A percentile compares a stretch with the other conserved stretches of the same genome.
Conservation (phyloP, 1,140 invertebrate genomes). For the Vanessa tameamea region DNA sequence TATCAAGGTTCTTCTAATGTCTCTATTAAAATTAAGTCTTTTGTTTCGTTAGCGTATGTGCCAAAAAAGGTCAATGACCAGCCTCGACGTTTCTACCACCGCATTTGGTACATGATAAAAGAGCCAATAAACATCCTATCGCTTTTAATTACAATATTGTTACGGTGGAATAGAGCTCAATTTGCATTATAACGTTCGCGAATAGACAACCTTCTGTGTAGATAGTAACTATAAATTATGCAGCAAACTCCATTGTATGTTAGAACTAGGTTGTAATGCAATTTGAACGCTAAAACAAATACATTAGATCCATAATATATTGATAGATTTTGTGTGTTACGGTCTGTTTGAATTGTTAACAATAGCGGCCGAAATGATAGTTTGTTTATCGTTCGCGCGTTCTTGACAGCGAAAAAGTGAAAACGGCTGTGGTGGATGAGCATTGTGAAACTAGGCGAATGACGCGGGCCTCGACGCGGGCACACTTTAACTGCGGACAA, state of each 20-base stretch:
- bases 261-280: conserved; percentile 45
- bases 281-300: conserved; percentile 55
- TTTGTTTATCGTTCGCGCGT: conserved; percentile 79
- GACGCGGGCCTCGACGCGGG: conserved; percentile 54
- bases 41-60: conserved; percentile 76
- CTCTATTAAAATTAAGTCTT: conserved; percentile 73
- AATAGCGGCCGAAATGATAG: conserved; percentile 75
- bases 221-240: conserved; percentile 46
- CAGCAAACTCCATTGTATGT: conserved; percentile 51
- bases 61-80: conserved; percentile 79
- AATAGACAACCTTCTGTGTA: conserved; percentile 62
- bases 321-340: conserved; percentile 41
- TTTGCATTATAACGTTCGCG: conserved; percentile 42
- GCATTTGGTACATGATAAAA: conserved; percentile 56
- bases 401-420: conserved; percentile 81
- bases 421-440: conserved; percentile 73
- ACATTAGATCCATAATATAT: conserved; percentile 50
- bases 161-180: conserved; percentile 59
- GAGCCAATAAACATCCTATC: conserved; percentile 44
- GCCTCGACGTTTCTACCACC: conserved; percentile 76
- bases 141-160: conserved; percentile 52
- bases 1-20: conserved; percentile 71
- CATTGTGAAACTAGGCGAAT: conserved; percentile 73
- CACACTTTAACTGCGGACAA: conserved; percentile 39
- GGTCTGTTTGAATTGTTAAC: conserved; percentile 50